phyloP scores from a whole-genome alignment of 2,797 vertebrate species.

The Sitta carolinensis region DNA sequence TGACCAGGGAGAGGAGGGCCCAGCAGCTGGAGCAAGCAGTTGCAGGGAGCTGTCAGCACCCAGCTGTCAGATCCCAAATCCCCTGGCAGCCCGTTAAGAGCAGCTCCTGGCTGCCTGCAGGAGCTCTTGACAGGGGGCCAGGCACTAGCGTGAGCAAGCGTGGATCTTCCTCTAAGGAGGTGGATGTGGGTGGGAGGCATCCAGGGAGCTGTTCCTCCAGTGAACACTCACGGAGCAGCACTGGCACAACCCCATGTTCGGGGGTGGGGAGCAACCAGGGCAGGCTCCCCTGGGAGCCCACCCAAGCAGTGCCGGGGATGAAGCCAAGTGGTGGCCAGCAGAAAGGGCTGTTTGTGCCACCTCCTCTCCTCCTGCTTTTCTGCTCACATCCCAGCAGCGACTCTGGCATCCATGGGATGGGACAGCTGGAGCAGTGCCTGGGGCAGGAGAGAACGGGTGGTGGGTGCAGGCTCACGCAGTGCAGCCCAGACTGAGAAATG shows the following conservation, averaged over 20 bases:
- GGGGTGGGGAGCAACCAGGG: background rate
- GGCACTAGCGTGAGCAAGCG: fast-evolving
- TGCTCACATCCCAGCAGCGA: background rate
- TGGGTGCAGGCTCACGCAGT: background rate
- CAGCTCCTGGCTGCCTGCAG: slow-evolving; percentile 41
- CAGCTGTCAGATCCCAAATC: slow-evolving; percentile 32
- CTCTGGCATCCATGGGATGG: fast-evolving
- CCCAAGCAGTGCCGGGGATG: background rate
- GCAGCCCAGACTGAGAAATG: background rate
- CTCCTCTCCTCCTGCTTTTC: background rate
- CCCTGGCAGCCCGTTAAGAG: slow-evolving; percentile 47
- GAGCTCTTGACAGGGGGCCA: slow-evolving; percentile 44
- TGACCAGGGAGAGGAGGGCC: background rate
- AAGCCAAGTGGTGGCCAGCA: background rate
- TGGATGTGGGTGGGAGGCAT: slow-evolving; percentile 5
- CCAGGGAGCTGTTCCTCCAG: background rate
- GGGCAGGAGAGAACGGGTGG: background rate
- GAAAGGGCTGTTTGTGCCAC: background rate
- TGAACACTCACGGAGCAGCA: fast-evolving
- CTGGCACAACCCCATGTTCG: background rate
- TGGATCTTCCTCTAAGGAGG: background rate
- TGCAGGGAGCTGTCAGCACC: slow-evolving; percentile 34
- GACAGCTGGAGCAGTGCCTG: background rate
- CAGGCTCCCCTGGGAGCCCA: background rate
- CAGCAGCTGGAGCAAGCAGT: fast-evolving